phyloP scores from a whole-genome alignment of 2,888 invertebrate species.

The Aphodius sticticus region DNA sequence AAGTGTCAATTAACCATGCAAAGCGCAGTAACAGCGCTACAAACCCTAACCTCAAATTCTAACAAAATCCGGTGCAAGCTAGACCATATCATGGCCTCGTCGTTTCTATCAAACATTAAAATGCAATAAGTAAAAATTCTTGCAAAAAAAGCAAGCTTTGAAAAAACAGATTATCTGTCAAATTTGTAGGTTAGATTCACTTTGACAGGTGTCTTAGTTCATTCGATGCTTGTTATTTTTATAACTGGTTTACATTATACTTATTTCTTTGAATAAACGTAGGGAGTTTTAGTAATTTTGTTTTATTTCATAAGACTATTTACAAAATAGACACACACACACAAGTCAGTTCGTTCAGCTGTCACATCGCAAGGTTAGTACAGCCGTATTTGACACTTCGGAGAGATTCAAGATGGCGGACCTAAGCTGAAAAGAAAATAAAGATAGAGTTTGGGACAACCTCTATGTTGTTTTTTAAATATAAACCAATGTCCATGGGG shows the following conservation, averaged over 20 bases:
- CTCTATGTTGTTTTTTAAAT: not conserved
- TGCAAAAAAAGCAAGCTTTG: not conserved
- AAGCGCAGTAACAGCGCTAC: constrained; percentile 54
- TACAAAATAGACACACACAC: not conserved
- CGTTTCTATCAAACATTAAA: constrained; percentile 54
- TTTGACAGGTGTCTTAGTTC: not conserved
- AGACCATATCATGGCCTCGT: constrained; percentile 52
- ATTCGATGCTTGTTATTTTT: not conserved
- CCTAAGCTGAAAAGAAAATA: not conserved
- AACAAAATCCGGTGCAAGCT: constrained; percentile 53
- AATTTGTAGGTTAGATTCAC: not conserved
- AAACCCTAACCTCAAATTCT: constrained; percentile 53
- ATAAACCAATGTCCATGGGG: constrained; percentile 13
- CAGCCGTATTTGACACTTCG: too few relatives aligned
- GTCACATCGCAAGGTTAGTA: too few relatives aligned
- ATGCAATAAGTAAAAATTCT: constrained; percentile 13
- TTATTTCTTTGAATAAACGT: not conserved
- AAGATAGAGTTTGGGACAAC: not conserved
- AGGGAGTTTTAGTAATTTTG: not conserved
- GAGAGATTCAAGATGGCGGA: not conserved
- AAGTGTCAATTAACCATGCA: constrained; percentile 57
- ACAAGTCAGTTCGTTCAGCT: not conserved
- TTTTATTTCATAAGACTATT: not conserved
- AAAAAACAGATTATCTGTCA: not conserved
- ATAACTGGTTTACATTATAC: not conserved